Conservation (phyloP, 30 jellyfish, hydroid and myxozoan genomes). For the Cassiopea xamachana region DNA sequence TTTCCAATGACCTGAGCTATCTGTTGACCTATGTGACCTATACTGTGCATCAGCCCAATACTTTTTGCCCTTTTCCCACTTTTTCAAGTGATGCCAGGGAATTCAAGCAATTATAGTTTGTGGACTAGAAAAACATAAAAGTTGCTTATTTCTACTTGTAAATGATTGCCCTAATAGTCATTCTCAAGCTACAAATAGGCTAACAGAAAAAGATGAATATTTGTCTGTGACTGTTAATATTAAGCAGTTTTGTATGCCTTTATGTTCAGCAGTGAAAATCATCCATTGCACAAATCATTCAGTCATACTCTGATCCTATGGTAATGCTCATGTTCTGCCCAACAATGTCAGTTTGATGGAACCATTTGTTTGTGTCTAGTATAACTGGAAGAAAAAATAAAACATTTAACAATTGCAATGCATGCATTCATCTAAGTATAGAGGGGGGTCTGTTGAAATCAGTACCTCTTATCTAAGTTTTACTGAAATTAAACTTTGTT, state of each 20-base stretch:
- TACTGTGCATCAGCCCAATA: no score
- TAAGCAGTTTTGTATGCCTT: neutral
- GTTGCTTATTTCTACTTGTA: no score
- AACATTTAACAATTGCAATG: neutral
- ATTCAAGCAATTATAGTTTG: no score
- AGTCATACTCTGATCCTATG: constrained; percentile 91
- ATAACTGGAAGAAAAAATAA: constrained; percentile 51
- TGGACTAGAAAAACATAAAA: no score
- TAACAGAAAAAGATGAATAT: neutral
- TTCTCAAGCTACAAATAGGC: neutral
- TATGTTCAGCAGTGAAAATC: neutral
- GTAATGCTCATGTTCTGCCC: constrained; percentile 84
- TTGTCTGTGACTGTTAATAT: neutral
- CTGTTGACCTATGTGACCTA: no score
- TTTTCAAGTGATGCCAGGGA: no score
- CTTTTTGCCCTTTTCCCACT: no score
- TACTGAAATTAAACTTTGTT: no score
- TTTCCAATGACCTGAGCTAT: no score
- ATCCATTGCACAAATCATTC: neutral
- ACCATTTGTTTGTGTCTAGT: constrained; percentile 89
- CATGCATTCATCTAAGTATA: neutral
- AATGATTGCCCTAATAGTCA: neutral
- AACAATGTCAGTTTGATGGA: constrained; percentile 84
- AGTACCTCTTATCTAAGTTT: no score
- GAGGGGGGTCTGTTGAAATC: no score